These are phyloP conservation scores for Tychaedon coryphoeus DNA, from an alignment of 2,113 vertebrate species.

Conservation along the genomic window DNA sequence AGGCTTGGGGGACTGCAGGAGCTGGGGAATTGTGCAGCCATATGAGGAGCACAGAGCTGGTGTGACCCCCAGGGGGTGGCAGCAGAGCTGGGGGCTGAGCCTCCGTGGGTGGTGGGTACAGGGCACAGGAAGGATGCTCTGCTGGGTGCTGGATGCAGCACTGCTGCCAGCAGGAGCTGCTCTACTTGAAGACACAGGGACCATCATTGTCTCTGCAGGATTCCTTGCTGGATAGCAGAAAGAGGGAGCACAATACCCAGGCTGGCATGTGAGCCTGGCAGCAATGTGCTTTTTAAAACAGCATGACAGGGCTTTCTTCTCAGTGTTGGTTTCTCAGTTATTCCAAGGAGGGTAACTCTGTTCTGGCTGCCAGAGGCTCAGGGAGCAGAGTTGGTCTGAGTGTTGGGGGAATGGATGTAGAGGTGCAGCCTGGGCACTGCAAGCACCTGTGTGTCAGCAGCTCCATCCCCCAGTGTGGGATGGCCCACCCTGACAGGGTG, in stretches of 20 bases:
- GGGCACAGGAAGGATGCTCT: neutral
- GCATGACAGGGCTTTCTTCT: neutral
- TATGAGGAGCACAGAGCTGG: neutral
- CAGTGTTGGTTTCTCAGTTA: neutral
- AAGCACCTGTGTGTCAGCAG: neutral
- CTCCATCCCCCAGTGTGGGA: neutral
- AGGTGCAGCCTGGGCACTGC: rapidly evolving
- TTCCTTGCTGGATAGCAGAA: neutral
- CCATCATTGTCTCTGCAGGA: neutral
- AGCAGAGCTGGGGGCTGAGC: neutral
- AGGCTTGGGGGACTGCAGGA: neutral
- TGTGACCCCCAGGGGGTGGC: neutral
- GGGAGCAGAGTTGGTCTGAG: neutral
- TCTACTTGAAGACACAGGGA: neutral
- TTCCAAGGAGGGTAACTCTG: neutral
- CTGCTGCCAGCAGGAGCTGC: neutral
- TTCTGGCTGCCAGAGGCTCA: neutral
- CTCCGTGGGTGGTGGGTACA: neutral
- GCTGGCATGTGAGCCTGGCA: neutral
- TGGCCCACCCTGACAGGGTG: rapidly evolving
- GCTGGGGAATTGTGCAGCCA: neutral
- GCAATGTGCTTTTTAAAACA: neutral
- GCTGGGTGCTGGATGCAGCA: neutral
- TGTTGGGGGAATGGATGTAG: neutral
- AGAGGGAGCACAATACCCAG: neutral